Percentiles rank a stretch among this genome's conserved stretches.
Conservation (phyloP, 2,113 vertebrate genomes). For the Ophthalmolycus amberensis region DNA sequence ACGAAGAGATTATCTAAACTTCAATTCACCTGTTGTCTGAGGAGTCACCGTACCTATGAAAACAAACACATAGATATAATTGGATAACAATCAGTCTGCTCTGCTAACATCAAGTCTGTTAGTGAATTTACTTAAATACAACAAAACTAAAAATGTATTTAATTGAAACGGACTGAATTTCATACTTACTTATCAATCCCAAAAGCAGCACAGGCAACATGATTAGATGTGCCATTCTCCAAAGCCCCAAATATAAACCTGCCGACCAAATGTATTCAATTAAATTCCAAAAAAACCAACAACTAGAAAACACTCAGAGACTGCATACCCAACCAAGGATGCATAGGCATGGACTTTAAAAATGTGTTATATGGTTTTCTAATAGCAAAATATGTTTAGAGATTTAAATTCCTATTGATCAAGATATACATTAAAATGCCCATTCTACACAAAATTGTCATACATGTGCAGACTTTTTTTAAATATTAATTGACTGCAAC, state of each 20-base stretch:
- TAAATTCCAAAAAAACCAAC: background rate
- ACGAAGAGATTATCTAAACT: no score
- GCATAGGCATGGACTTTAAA: no score
- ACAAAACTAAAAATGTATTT: background rate
- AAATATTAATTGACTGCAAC: no score
- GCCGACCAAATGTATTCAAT: background rate
- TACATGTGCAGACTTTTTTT: no score
- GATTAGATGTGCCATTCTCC: constrained; percentile 11
- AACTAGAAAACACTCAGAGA: background rate
- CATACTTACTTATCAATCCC: constrained; percentile 29
- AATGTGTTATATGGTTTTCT: no score
- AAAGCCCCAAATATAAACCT: background rate
- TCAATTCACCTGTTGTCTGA: background rate
- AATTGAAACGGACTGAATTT: background rate
- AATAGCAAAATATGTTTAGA: no score
- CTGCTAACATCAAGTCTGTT: background rate
- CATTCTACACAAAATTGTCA: no score
- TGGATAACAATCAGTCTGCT: background rate
- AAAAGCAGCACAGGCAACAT: constrained; percentile 26
- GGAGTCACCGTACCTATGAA: constrained; percentile 5
- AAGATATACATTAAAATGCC: no score
- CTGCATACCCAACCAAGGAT: no score
- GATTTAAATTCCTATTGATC: background rate
- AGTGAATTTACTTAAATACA: background rate
- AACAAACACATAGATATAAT: background rate